phyloP scores from a whole-genome alignment of 2,888 invertebrate genomes.

The Acleris laterana region DNA sequence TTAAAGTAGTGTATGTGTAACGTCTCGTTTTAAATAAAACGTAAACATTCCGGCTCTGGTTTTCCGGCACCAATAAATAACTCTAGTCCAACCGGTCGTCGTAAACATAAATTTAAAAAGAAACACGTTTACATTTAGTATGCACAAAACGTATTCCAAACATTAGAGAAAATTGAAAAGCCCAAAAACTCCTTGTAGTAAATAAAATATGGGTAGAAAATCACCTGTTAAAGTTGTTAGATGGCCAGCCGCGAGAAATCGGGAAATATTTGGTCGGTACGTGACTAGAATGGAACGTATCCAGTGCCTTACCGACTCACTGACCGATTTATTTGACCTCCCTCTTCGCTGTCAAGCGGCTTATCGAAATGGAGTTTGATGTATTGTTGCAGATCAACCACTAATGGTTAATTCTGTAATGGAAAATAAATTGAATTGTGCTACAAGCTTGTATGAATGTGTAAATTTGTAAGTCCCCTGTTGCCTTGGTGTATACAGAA shows the following conservation, averaged over 20 bases:
- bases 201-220: conserved; percentile 42
- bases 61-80: conserved; percentile 10
- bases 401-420: conserved; percentile 38
- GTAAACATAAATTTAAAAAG: conserved; percentile 24
- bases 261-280: conserved; percentile 47
- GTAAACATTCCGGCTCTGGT: conserved; percentile 11
- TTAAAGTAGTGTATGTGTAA: conserved; percentile 1
- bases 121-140: conserved; percentile 19
- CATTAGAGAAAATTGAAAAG: conserved; percentile 41
- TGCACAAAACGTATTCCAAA: conserved; percentile 24
- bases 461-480: conserved; percentile 18
- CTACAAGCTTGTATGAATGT: conserved; percentile 12
- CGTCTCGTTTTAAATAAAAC: conserved; percentile 6
- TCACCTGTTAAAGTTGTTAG: conserved; percentile 46
- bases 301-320: conserved; percentile 25
- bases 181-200: conserved; percentile 41
- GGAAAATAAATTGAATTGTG: conserved; percentile 36
- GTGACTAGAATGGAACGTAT: conserved; percentile 44
- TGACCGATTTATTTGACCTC: conserved; percentile 38
- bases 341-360: conserved; percentile 27
- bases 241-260: conserved; percentile 43
- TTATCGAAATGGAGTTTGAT: conserved; percentile 33
- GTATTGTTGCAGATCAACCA: conserved; percentile 32
- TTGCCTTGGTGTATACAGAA: conserved; percentile 6
- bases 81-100: conserved; percentile 17